phyloP scores from a whole-genome alignment of 2,888 invertebrate genomes.

The Hydriomena furcata region DNA sequence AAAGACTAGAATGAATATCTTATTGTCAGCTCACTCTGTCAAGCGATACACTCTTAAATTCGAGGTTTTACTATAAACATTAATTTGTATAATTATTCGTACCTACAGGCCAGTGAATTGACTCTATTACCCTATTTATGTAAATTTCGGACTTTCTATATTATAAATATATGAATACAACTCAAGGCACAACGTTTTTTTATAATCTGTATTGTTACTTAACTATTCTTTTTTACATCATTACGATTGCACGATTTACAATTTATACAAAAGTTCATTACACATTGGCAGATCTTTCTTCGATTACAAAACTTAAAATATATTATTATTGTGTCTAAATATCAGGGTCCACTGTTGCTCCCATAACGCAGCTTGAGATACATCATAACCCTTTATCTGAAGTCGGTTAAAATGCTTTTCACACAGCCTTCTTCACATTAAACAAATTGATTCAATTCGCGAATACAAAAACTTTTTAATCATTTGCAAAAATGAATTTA shows the following conservation, averaged over 20 bases:
- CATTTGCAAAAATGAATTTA: slow-evolving; percentile 60
- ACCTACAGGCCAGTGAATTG: slow-evolving; percentile 78
- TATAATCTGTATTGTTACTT: slow-evolving; percentile 51
- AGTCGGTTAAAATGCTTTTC: slow-evolving; percentile 69
- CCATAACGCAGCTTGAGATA: slow-evolving; percentile 47
- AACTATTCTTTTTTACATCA: slow-evolving; percentile 51
- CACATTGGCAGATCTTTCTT: slow-evolving; percentile 72
- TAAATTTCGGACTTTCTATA: slow-evolving; percentile 56
- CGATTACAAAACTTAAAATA: slow-evolving; percentile 52
- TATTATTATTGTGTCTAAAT: slow-evolving; percentile 30
- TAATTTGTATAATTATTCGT: slow-evolving; percentile 62
- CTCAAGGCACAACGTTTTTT: slow-evolving; percentile 77
- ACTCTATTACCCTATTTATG: slow-evolving; percentile 69
- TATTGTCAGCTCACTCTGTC: slow-evolving; percentile 79
- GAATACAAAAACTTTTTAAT: slow-evolving; percentile 35
- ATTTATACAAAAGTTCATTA: slow-evolving; percentile 45
- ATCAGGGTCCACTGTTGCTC: slow-evolving; percentile 41
- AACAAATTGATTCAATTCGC: slow-evolving; percentile 45
- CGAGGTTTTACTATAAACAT: slow-evolving; percentile 65
- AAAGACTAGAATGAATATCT: slow-evolving; percentile 75
- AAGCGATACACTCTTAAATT: slow-evolving; percentile 73
- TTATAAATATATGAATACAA: slow-evolving; percentile 67
- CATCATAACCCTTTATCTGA: slow-evolving; percentile 36
- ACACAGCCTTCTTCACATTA: slow-evolving; percentile 72
- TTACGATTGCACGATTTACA: slow-evolving; percentile 60